phyloP scores from a whole-genome alignment of 2,888 invertebrate genomes.

The Galeopsomyia nigrocyanea region DNA sequence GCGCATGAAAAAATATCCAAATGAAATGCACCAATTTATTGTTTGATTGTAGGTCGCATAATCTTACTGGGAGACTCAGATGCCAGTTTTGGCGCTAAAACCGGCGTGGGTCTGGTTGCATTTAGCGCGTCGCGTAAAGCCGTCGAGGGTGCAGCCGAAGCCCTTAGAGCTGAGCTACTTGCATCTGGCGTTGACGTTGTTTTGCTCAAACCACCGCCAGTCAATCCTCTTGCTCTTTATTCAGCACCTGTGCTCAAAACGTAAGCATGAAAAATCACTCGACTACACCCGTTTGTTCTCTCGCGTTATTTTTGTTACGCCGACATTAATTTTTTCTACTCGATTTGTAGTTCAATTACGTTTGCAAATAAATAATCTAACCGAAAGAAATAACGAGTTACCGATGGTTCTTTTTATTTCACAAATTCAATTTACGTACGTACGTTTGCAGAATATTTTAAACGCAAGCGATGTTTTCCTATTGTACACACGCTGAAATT shows the following conservation, averaged over 20 bases:
- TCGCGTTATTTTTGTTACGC: too few relatives aligned
- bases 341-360: too few relatives aligned
- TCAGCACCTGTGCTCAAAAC: slow-evolving; percentile 60
- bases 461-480: too few relatives aligned
- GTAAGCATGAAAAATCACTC: slow-evolving; percentile 52
- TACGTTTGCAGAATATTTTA: too few relatives aligned
- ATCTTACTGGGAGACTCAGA: slow-evolving; percentile 60
- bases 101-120: slow-evolving; percentile 72
- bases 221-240: slow-evolving; percentile 62
- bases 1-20: too few relatives aligned
- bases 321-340: too few relatives aligned
- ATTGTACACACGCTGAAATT: too few relatives aligned
- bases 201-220: slow-evolving; percentile 76
- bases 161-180: slow-evolving; percentile 78
- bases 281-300: background rate
- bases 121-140: slow-evolving; percentile 79
- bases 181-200: slow-evolving; percentile 82
- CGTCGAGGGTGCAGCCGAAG: slow-evolving; percentile 84
- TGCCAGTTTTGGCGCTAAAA: slow-evolving; percentile 67
- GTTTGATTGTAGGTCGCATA: slow-evolving; percentile 58
- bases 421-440: too few relatives aligned
- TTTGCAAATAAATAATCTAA: too few relatives aligned
- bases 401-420: too few relatives aligned
- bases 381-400: too few relatives aligned
- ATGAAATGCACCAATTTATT: background rate